Evolutionary conservation across 1,140 invertebrate species (phyloP).

Genomic region (Apolygus lucorum): DNA sequence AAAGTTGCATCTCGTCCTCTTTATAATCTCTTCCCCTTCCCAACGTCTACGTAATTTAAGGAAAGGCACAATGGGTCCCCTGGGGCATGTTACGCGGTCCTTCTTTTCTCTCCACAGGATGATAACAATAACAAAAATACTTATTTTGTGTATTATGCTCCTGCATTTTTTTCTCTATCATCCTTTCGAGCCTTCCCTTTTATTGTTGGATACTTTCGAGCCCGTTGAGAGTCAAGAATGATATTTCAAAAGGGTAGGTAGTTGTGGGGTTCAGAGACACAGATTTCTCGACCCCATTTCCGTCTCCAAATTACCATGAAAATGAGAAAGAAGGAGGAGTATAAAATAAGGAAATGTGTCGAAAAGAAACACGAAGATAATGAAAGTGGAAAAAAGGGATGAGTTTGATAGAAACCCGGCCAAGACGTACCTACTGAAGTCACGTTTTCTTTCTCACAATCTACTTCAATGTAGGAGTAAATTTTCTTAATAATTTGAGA

Average conservation of each 20-base stretch:
- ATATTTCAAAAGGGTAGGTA: background rate
- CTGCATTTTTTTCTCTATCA: background rate
- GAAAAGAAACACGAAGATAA: background rate
- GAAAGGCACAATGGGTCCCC: background rate
- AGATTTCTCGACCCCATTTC: background rate
- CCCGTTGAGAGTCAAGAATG: background rate
- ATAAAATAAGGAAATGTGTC: background rate
- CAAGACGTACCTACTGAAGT: too few relatives aligned
- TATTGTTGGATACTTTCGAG: background rate
- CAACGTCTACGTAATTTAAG: too few relatives aligned
- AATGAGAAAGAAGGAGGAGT: background rate
- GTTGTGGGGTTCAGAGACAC: too few relatives aligned
- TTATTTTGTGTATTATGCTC: background rate
- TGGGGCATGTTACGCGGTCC: background rate
- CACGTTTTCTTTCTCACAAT: too few relatives aligned
- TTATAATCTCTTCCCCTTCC: too few relatives aligned
- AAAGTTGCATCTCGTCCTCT: too few relatives aligned
- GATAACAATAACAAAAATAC: background rate
- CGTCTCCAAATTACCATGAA: background rate
- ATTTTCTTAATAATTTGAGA: too few relatives aligned
- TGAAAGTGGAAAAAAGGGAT: background rate
- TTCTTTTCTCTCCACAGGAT: conserved; percentile 7
- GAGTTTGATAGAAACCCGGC: too few relatives aligned
- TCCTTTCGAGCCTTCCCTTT: background rate
- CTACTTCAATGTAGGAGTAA: too few relatives aligned